Evolutionary conservation across 2,113 vertebrate species (phyloP).

Genomic region (Eurypyga helias): DNA sequence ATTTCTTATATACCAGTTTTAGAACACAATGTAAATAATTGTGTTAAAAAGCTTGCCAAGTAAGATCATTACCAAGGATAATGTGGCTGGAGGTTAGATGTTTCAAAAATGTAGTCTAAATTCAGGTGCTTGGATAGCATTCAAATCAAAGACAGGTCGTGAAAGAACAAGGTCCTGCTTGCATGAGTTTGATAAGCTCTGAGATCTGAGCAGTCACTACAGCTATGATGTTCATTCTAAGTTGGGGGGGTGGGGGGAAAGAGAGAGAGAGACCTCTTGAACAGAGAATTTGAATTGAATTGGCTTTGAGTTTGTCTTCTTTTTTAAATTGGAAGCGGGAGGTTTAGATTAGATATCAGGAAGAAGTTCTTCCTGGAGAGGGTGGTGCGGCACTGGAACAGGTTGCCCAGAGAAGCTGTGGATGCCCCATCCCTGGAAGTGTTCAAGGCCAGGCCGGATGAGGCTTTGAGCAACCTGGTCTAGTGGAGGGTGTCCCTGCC

Average conservation of each 20-base stretch:
- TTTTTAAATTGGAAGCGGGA: too few relatives aligned
- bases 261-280: background rate
- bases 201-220: background rate
- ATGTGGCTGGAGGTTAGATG: background rate
- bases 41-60: background rate
- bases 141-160: background rate
- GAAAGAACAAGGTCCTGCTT: background rate
- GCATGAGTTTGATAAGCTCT: background rate
- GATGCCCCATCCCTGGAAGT: too few relatives aligned
- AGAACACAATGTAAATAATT: background rate
- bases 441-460: too few relatives aligned
- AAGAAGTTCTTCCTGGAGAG: too few relatives aligned
- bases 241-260: too few relatives aligned
- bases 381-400: too few relatives aligned
- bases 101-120: background rate
- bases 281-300: background rate
- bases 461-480: too few relatives aligned
- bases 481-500: too few relatives aligned
- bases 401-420: too few relatives aligned
- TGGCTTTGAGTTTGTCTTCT: background rate
- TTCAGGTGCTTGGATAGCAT: background rate
- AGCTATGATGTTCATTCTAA: background rate
- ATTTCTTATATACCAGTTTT: background rate
- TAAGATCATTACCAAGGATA: background rate
- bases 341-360: too few relatives aligned